A percentile compares a stretch with the other conserved stretches of the same genome.
These are phyloP conservation scores for Sparidentex hasta DNA, from an alignment of 2,797 vertebrate genomes.

Conservation along the genomic window DNA sequence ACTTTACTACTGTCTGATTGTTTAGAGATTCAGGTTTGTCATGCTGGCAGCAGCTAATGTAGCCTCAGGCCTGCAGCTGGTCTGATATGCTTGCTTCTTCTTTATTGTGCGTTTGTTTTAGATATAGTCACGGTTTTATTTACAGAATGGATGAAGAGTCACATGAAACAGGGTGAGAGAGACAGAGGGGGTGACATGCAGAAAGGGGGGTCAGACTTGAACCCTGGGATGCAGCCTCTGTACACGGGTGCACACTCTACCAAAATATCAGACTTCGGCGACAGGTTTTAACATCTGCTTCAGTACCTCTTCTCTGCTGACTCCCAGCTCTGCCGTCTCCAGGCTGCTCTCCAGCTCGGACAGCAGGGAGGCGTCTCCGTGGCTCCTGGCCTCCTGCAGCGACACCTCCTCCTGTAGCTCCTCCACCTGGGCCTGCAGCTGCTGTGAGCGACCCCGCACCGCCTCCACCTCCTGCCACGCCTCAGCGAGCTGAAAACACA, in stretches of 20 bases:
- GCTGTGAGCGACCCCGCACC: slow-evolving; percentile 68
- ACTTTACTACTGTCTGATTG: too few species aligned
- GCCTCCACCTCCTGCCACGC: slow-evolving; percentile 79
- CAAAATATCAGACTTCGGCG: too few species aligned
- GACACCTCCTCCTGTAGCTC: slow-evolving; percentile 84
- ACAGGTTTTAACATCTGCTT: neutral
- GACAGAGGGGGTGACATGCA: too few species aligned
- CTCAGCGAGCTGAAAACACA: slow-evolving; percentile 76
- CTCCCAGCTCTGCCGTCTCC: slow-evolving; percentile 62
- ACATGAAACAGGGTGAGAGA: too few species aligned
- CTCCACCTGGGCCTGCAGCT: slow-evolving; percentile 83
- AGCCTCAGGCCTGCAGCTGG: neutral
- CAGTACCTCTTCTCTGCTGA: slow-evolving; percentile 82
- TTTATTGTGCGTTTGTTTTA: too few species aligned
- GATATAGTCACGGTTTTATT: too few species aligned
- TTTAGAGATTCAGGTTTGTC: neutral
- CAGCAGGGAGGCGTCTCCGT: slow-evolving; percentile 78
- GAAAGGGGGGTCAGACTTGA: too few species aligned
- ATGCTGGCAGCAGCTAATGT: neutral
- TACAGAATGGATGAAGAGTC: too few species aligned
- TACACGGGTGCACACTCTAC: too few species aligned
- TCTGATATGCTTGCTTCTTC: too few species aligned
- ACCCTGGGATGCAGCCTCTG: too few species aligned
- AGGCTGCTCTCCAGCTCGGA: slow-evolving; percentile 85
- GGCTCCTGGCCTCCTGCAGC: slow-evolving; percentile 74